Percentiles rank a stretch among this genome's conserved stretches.
phyloP scores from a whole-genome alignment of 1,140 invertebrate genomes.

The Drosophila melanogaster region DNA sequence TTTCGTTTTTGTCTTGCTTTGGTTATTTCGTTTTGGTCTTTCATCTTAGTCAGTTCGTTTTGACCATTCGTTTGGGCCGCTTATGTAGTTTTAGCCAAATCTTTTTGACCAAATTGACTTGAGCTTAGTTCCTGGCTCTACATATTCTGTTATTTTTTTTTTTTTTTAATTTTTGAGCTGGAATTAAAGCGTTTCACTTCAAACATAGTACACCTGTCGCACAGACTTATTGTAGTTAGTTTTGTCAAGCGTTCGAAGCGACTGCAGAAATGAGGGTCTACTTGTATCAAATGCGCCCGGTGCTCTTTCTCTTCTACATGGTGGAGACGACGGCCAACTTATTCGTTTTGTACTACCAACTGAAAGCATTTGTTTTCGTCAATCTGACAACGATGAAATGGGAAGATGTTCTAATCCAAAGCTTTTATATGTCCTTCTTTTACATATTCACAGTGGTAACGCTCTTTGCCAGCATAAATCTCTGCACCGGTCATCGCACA shows the following conservation, averaged over 20 bases:
- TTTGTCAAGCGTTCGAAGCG: conserved; percentile 25
- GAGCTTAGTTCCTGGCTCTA: too few species aligned
- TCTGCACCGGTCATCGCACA: conserved; percentile 35
- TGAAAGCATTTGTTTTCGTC: conserved; percentile 14
- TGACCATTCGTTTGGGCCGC: too few species aligned
- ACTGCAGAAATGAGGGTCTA: conserved; percentile 10
- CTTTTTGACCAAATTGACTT: too few species aligned
- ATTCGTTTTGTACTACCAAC: conserved; percentile 33
- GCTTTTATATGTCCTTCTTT: conserved; percentile 4
- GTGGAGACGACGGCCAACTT: conserved; percentile 36
- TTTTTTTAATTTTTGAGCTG: too few species aligned
- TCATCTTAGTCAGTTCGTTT: too few species aligned
- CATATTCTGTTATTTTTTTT: too few species aligned
- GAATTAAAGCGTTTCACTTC: too few species aligned
- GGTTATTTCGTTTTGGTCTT: too few species aligned
- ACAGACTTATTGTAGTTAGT: conserved; percentile 15
- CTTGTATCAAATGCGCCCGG: conserved; percentile 21
- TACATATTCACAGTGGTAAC: conserved; percentile 37
- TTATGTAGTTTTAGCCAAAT: too few species aligned
- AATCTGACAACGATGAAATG: background rate
- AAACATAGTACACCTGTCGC: conserved; percentile 18
- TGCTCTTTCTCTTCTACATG: conserved; percentile 51
- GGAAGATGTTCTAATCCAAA: background rate
- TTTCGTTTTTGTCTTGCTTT: too few species aligned
- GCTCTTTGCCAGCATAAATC: conserved; percentile 46